Conservation (phyloP, 2,113 vertebrate genomes). For the Ariopsis seemanni region DNA sequence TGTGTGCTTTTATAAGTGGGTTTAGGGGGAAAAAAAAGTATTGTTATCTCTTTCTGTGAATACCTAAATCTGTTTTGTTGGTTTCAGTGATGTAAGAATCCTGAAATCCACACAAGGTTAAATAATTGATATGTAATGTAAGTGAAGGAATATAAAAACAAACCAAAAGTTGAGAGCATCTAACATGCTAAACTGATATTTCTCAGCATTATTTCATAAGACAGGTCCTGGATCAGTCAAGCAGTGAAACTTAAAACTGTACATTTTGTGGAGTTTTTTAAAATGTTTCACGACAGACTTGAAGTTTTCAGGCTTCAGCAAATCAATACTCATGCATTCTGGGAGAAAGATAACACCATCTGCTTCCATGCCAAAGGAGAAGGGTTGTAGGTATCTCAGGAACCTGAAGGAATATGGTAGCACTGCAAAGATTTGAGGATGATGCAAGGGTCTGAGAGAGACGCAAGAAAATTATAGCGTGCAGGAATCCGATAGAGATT, state of each 20-base stretch:
- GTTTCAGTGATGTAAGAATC: background rate
- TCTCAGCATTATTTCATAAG: background rate
- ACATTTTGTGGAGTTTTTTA: background rate
- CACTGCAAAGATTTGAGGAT: background rate
- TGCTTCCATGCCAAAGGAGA: background rate
- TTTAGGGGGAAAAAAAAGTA: background rate
- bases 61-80: background rate
- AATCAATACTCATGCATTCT: background rate
- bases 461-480: background rate
- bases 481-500: background rate
- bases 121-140: background rate
- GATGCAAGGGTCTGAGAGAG: background rate
- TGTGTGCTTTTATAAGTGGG: background rate
- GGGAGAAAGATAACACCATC: background rate
- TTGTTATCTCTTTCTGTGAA: background rate
- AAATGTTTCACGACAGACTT: background rate
- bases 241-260: slow-evolving; percentile 3
- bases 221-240: background rate
- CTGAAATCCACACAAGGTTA: background rate
- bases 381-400: background rate
- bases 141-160: background rate
- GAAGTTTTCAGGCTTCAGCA: background rate
- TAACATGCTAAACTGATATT: background rate
- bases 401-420: background rate
- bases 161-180: background rate